These are phyloP conservation scores for Gambusia holbrooki DNA, from an alignment of 2,113 vertebrate genomes.

Conservation along the genomic window DNA sequence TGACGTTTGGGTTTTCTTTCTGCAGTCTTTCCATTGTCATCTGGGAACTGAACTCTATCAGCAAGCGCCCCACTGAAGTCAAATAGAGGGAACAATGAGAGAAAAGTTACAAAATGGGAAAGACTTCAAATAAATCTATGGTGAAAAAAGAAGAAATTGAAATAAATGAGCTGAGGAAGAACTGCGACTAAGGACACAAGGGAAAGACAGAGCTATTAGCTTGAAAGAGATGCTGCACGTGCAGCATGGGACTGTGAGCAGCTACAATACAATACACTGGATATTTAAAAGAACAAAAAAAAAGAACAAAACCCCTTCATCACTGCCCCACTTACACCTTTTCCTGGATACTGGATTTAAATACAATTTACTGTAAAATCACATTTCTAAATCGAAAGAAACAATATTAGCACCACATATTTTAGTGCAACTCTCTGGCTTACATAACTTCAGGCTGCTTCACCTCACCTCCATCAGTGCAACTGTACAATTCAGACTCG, in stretches of 20 bases:
- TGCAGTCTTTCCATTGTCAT: conserved; percentile 98
- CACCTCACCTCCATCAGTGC: not conserved
- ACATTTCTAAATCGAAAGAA: not conserved
- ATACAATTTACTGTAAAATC: not conserved
- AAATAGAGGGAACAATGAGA: conserved; percentile 8
- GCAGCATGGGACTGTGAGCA: conserved; percentile 50
- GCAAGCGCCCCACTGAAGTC: conserved; percentile 89
- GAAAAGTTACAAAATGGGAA: conserved; percentile 30
- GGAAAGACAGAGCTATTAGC: conserved; percentile 39
- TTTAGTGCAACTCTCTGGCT: not conserved
- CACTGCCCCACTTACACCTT: no score
- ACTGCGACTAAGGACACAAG: conserved; percentile 22
- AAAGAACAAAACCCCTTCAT: no score
- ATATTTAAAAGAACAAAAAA: conserved; percentile 35
- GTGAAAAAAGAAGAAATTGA: not conserved
- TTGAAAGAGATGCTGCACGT: conserved; percentile 51
- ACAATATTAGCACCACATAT: no score
- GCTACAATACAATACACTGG: conserved; percentile 52
- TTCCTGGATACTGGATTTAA: no score
- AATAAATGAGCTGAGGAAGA: conserved; percentile 10
- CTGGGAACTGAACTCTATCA: conserved; percentile 97
- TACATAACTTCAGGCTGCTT: not conserved
- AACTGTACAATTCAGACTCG: not conserved
- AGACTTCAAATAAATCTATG: conserved; percentile 10
- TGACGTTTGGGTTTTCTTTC: conserved; percentile 95